phyloP scores from a whole-genome alignment of 2,888 invertebrate genomes.

The Drosophila stalkeri region DNA sequence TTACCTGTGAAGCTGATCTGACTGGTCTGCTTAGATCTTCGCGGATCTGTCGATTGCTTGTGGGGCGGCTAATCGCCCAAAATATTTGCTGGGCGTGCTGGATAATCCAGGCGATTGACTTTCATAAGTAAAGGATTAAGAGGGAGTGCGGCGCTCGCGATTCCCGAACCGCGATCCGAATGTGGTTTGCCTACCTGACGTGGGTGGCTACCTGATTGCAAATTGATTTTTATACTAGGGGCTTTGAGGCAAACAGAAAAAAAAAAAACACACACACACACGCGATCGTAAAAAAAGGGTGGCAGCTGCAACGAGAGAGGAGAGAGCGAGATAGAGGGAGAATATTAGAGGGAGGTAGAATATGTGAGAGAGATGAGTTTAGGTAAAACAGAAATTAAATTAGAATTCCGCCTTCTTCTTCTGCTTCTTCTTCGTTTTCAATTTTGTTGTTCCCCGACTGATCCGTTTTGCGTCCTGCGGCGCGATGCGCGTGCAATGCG shows the following conservation, averaged over 20 bases:
- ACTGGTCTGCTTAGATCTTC: background rate
- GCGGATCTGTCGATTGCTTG: slow-evolving; percentile 40
- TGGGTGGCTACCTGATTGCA: slow-evolving; percentile 35
- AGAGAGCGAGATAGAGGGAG: background rate
- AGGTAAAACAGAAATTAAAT: slow-evolving; percentile 23
- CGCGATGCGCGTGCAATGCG: slow-evolving; percentile 48
- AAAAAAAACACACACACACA: background rate
- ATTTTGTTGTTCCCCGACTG: background rate
- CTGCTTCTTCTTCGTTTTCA: background rate
- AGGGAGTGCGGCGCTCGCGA: slow-evolving; percentile 27
- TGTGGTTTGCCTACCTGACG: slow-evolving; percentile 47
- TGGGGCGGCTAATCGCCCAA: slow-evolving; percentile 77
- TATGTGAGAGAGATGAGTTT: background rate
- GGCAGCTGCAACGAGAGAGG: slow-evolving; percentile 31
- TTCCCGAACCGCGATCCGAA: background rate
- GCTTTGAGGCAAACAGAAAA: slow-evolving; percentile 25
- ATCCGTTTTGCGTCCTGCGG: slow-evolving; percentile 25
- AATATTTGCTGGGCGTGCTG: slow-evolving; percentile 78
- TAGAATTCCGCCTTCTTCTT: background rate
- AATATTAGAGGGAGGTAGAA: background rate
- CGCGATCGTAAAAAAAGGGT: slow-evolving; percentile 49
- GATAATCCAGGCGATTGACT: slow-evolving; percentile 80
- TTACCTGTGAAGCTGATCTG: slow-evolving; percentile 13
- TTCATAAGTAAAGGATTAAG: slow-evolving; percentile 77
- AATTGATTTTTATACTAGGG: slow-evolving; percentile 25